phyloP scores from a whole-genome alignment of 1,140 invertebrate species.

The Apis dorsata region DNA sequence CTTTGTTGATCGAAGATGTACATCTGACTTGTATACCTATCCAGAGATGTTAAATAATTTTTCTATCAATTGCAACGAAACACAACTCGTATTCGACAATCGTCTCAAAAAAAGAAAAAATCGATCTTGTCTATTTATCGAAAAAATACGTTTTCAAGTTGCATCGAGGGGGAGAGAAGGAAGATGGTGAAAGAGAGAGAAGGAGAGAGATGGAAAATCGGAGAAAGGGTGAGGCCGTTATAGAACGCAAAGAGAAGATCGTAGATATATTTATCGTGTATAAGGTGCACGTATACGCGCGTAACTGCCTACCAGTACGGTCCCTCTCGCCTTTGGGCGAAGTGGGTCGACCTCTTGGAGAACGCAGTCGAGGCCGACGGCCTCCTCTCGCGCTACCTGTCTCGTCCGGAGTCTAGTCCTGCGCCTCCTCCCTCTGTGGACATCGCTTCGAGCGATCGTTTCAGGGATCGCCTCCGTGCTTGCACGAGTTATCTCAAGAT shows the following conservation, averaged over 20 bases:
- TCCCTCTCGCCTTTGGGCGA: conserved; percentile 74
- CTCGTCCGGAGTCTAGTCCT: conserved; percentile 50
- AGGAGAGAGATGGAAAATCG: conserved; percentile 35
- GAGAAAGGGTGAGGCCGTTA: conserved; percentile 51
- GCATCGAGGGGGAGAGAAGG: neutral
- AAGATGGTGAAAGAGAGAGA: neutral
- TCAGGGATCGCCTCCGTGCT: neutral
- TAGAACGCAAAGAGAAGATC: conserved; percentile 56
- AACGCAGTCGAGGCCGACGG: conserved; percentile 70
- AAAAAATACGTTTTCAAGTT: neutral
- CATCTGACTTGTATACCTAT: too few species aligned
- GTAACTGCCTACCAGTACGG: conserved; percentile 66
- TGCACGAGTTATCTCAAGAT: neutral
- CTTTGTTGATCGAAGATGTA: too few species aligned
- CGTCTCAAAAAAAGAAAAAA: too few species aligned
- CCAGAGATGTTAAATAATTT: too few species aligned
- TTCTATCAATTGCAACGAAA: too few species aligned
- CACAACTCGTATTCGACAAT: too few species aligned
- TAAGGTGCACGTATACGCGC: conserved; percentile 56
- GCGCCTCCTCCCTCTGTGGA: conserved; percentile 53
- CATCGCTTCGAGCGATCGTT: conserved; percentile 5
- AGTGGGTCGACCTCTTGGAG: conserved; percentile 74
- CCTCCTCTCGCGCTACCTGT: conserved; percentile 62
- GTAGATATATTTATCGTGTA: conserved; percentile 58
- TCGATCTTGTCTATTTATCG: too few species aligned